Percentiles rank a stretch among this genome's conserved stretches.
Evolutionary conservation across 2,113 vertebrate genomes (phyloP).

Genomic region (Cardinalis cardinalis): DNA sequence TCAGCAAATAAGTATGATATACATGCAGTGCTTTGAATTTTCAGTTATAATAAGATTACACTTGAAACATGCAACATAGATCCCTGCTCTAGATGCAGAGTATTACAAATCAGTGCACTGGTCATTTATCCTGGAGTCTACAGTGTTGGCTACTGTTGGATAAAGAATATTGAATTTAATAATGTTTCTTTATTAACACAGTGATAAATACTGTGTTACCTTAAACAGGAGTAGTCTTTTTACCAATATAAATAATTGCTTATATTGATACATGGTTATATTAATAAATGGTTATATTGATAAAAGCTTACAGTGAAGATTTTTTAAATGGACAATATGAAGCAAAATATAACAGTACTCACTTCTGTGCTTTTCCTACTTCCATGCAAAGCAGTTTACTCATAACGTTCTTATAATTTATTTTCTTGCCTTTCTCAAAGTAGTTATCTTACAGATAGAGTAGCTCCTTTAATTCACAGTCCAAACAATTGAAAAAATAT

Average conservation of each 20-base stretch:
- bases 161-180: background rate
- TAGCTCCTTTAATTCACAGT: background rate
- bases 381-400: background rate
- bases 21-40: background rate
- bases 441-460: background rate
- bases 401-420: background rate
- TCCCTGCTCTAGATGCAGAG: background rate
- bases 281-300: background rate
- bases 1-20: constrained; percentile 8
- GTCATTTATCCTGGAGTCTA: background rate
- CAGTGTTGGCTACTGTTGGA: background rate
- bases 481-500: background rate
- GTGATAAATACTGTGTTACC: background rate
- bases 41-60: background rate
- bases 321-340: background rate
- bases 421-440: background rate
- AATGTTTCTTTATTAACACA: background rate
- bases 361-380: background rate
- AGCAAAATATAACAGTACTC: background rate
- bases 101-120: background rate
- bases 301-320: background rate
- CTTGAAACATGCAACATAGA: background rate
- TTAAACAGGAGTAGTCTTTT: background rate
- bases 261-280: background rate
- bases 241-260: background rate